These are phyloP conservation scores for Eulemur coronatus DNA, from an alignment of 2,797 vertebrate species.

Conservation along the genomic window DNA sequence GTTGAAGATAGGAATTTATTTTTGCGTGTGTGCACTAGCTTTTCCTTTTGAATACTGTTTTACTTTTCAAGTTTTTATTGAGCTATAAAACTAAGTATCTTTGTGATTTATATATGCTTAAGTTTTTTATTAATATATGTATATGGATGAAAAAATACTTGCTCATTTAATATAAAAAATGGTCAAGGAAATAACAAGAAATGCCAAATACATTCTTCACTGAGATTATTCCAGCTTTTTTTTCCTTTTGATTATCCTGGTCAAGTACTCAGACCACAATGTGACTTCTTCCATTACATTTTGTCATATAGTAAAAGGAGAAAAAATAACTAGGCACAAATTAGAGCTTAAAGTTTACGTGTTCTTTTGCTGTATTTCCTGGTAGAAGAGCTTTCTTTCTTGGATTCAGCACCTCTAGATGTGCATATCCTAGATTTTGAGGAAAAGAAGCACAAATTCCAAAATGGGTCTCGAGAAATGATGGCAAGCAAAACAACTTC, in stretches of 20 bases:
- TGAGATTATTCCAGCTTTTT: not conserved
- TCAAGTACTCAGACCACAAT: not conserved
- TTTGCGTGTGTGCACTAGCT: not conserved
- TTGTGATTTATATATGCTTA: not conserved
- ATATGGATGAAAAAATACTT: not conserved
- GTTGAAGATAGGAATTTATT: not conserved
- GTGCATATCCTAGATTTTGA: not conserved
- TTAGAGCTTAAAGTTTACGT: not conserved
- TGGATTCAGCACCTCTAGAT: not conserved
- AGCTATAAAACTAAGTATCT: not conserved
- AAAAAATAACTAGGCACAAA: not conserved
- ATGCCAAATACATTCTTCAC: not conserved
- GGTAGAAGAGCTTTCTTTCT: not conserved
- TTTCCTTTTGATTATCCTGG: not conserved
- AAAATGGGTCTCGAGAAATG: not conserved
- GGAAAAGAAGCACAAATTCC: not conserved
- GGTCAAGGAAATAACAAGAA: not conserved
- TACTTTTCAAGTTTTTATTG: not conserved
- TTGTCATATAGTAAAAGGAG: not conserved
- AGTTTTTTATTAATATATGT: not conserved
- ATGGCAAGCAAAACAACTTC: not conserved
- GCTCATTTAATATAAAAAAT: not conserved
- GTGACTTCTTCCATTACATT: not conserved
- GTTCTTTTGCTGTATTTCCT: not conserved
- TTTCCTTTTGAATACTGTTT: not conserved